phyloP scores from a whole-genome alignment of 2,888 invertebrate species.

The Vanessa cardui region DNA sequence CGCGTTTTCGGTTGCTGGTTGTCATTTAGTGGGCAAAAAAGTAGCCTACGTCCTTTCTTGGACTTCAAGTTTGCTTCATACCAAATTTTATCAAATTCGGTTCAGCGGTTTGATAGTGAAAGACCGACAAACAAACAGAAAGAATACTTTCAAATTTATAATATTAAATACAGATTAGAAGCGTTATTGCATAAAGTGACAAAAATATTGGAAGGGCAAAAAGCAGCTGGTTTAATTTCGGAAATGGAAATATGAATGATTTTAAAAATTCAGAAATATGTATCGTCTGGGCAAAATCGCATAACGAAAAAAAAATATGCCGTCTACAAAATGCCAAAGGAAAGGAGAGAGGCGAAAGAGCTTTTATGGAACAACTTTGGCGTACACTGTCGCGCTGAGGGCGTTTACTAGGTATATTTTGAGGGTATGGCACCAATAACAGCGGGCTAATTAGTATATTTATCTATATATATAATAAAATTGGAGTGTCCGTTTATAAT shows the following conservation, averaged over 20 bases:
- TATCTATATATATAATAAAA: too few relatives aligned
- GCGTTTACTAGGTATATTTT: constrained; percentile 62
- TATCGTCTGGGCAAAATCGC: constrained; percentile 39
- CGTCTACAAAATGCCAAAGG: constrained; percentile 68
- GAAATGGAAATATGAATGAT: background rate
- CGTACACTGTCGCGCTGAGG: constrained; percentile 67
- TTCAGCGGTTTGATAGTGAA: too few relatives aligned
- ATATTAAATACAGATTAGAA: too few relatives aligned
- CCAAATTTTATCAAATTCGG: too few relatives aligned
- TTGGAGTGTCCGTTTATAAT: too few relatives aligned
- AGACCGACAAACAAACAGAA: too few relatives aligned
- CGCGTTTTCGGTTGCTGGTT: too few relatives aligned
- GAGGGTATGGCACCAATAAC: constrained; percentile 46
- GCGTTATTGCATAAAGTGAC: background rate
- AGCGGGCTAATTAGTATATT: constrained; percentile 42
- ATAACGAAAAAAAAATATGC: constrained; percentile 41
- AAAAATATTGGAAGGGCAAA: background rate
- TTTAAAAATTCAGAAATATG: constrained; percentile 3
- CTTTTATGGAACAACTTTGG: constrained; percentile 76
- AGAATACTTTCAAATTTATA: too few relatives aligned
- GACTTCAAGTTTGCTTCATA: too few relatives aligned
- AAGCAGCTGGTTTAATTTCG: background rate
- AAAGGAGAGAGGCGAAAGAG: constrained; percentile 74
- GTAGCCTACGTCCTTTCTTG: too few relatives aligned
- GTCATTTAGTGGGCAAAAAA: too few relatives aligned